Evolutionary conservation across 2,113 vertebrate genomes (phyloP).

Genomic region (Clarias batrachus): DNA sequence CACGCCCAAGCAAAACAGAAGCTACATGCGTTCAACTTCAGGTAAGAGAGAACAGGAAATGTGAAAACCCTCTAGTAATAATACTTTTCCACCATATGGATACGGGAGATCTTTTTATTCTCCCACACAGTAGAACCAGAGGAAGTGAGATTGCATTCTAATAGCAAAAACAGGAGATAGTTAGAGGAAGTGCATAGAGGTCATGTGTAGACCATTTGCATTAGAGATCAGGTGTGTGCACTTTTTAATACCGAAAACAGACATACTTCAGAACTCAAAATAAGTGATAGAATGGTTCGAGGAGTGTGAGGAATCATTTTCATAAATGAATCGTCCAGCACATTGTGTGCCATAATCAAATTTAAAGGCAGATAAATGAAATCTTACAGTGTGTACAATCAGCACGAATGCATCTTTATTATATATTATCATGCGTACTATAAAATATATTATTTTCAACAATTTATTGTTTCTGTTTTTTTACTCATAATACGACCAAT

Average conservation of each 20-base stretch:
- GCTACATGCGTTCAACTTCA: background rate
- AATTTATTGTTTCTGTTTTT: background rate
- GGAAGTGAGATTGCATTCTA: slow-evolving; percentile 39
- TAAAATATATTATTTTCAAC: background rate
- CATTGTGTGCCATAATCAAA: no score
- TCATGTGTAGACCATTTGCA: slow-evolving; percentile 45
- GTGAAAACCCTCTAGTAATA: background rate
- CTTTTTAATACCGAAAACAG: background rate
- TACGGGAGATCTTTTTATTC: slow-evolving; percentile 55
- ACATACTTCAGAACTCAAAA: no score
- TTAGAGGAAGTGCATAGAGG: slow-evolving; percentile 53
- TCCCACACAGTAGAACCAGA: slow-evolving; percentile 35
- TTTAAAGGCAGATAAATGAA: no score
- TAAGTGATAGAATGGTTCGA: no score
- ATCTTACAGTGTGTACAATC: no score
- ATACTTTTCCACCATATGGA: slow-evolving; percentile 20
- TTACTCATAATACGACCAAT: background rate
- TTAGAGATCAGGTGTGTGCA: background rate
- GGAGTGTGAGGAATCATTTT: no score
- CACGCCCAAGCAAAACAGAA: background rate
- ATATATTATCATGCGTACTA: no score
- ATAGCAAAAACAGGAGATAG: slow-evolving; percentile 44
- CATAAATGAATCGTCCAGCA: no score
- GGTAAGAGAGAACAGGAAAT: background rate
- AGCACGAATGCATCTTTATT: no score